Conservation (phyloP, 2,113 vertebrate species). For the Neodontobutis hainanensis region DNA sequence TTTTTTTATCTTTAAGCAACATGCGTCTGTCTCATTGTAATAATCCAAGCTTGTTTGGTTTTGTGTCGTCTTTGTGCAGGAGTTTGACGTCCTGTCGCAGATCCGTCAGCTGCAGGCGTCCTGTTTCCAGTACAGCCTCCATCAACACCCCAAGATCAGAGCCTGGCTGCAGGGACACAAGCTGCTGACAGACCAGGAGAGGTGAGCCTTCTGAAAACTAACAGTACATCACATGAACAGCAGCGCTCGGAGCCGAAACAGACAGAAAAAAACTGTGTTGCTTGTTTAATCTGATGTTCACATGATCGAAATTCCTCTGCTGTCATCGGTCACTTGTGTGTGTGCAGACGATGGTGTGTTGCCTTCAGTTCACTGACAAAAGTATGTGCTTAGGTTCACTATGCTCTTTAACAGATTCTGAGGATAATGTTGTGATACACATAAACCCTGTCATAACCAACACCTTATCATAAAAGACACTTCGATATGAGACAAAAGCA, state of each 20-base stretch:
- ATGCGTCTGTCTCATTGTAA: neutral
- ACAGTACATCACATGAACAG: neutral
- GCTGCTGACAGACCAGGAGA: slow-evolving; percentile 85
- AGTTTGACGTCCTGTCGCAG: slow-evolving; percentile 86
- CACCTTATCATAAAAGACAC: neutral
- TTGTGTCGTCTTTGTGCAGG: slow-evolving; percentile 64
- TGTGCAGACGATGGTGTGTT: neutral
- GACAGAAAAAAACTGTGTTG: neutral
- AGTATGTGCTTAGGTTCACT: neutral
- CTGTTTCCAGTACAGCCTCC: slow-evolving; percentile 79
- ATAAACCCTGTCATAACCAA: neutral
- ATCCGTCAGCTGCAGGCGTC: slow-evolving; percentile 85
- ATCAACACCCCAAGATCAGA: slow-evolving; percentile 64
- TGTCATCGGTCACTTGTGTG: neutral
- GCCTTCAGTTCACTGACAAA: neutral
- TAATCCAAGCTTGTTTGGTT: neutral
- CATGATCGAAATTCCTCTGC: neutral
- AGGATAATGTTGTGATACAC: neutral
- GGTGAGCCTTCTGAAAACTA: slow-evolving; percentile 65
- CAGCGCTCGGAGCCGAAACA: neutral
- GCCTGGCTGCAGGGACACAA: slow-evolving; percentile 75
- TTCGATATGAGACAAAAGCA: no score
- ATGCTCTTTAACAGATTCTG: neutral
- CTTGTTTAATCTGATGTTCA: slow-evolving; percentile 11
- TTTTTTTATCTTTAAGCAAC: neutral